phyloP scores from a whole-genome alignment of 2,797 vertebrate species.

The Rousettus madagascariensis region DNA sequence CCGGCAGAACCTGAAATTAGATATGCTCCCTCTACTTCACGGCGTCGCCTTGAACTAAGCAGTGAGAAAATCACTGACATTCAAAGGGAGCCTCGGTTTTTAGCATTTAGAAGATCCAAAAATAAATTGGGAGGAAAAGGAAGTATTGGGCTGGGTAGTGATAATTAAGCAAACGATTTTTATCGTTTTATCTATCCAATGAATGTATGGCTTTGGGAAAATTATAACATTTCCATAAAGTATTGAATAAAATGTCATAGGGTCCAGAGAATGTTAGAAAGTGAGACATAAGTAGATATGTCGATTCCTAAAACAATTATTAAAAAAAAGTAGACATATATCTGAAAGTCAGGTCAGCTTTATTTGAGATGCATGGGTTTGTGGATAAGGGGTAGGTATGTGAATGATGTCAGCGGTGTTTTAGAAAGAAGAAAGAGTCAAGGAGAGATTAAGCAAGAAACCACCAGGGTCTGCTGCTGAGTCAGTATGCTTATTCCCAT shows the following conservation, averaged over 20 bases:
- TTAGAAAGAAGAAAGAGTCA: not conserved
- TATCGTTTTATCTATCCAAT: not conserved
- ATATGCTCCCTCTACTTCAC: not conserved
- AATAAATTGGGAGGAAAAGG: not conserved
- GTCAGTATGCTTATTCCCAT: not conserved
- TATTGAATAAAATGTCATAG: not conserved
- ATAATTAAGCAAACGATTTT: not conserved
- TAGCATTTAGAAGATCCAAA: not conserved
- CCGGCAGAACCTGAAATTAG: not conserved
- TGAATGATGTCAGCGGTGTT: not conserved
- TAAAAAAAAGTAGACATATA: not conserved
- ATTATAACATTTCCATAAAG: not conserved
- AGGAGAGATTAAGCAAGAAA: not conserved
- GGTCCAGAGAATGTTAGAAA: not conserved
- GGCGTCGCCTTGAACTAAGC: not conserved
- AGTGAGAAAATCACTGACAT: not conserved
- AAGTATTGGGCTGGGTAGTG: not conserved
- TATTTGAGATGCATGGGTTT: not conserved
- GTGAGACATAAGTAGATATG: not conserved
- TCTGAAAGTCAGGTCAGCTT: not conserved
- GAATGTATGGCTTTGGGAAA: not conserved
- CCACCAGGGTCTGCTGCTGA: not conserved
- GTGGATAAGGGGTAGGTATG: too few species aligned
- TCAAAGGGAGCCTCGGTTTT: not conserved
- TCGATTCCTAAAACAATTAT: not conserved